phyloP scores from a whole-genome alignment of 2,113 vertebrate species.

The Chaetodon auriga region DNA sequence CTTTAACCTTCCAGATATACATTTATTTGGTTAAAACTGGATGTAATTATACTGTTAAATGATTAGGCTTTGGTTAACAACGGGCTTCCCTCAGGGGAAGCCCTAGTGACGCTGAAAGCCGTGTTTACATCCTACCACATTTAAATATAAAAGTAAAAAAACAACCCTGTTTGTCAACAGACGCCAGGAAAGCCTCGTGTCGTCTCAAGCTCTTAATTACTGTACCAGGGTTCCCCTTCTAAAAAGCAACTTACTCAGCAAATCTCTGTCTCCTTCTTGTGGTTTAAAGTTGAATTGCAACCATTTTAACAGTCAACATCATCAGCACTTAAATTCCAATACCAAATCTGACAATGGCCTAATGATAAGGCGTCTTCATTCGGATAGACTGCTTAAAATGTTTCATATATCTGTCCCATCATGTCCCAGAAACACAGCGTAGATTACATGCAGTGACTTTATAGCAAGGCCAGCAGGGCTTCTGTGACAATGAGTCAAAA shows the following conservation, averaged over 20 bases:
- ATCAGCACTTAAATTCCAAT: background rate
- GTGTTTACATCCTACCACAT: constrained; percentile 56
- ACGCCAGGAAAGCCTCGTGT: constrained; percentile 16
- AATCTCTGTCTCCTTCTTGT: constrained; percentile 60
- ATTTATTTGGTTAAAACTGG: constrained; percentile 43
- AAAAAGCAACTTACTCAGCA: background rate
- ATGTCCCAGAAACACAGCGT: constrained; percentile 6
- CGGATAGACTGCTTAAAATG: constrained; percentile 1
- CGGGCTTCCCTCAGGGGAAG: constrained; percentile 69
- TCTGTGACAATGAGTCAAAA: background rate
- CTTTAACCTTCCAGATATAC: constrained; percentile 33
- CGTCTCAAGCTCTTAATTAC: constrained; percentile 24
- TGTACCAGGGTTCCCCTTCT: constrained; percentile 11
- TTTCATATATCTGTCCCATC: background rate
- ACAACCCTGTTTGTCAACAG: constrained; percentile 71
- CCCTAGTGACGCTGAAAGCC: constrained; percentile 53
- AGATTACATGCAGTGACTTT: constrained; percentile 3
- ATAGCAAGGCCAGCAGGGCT: background rate
- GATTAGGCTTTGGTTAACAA: constrained; percentile 30
- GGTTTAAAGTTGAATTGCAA: constrained; percentile 23
- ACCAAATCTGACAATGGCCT: background rate
- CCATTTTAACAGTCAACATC: background rate
- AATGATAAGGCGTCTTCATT: background rate
- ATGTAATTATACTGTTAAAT: constrained; percentile 48
- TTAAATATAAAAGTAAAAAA: constrained; percentile 58